Evolutionary conservation across 2,797 vertebrate genomes (phyloP).

Genomic region (Anomalospiza imberbis): DNA sequence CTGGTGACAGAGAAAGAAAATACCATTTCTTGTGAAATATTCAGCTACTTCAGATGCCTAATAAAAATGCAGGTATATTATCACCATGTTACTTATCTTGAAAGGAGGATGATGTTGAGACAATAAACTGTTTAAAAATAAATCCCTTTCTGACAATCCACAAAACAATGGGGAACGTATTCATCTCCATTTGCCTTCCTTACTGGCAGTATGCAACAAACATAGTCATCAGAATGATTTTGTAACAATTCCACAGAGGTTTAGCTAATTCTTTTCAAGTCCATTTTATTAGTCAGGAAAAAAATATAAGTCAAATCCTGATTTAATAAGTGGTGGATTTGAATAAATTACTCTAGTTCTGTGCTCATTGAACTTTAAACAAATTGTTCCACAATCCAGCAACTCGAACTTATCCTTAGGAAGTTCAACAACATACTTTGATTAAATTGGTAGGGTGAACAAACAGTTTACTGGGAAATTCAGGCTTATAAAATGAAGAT

Average conservation of each 20-base stretch:
- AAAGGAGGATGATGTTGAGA: slow-evolving; percentile 38
- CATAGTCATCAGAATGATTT: slow-evolving; percentile 56
- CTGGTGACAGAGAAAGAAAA: background rate
- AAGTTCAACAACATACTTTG: slow-evolving; percentile 39
- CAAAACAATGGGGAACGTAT: slow-evolving; percentile 35
- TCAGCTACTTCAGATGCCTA: background rate
- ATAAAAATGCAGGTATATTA: slow-evolving; percentile 50
- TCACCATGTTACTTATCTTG: slow-evolving; percentile 39
- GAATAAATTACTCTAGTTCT: slow-evolving; percentile 70
- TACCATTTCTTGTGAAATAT: background rate
- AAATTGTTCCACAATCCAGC: slow-evolving; percentile 57
- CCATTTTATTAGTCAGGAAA: slow-evolving; percentile 61
- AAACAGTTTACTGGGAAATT: slow-evolving; percentile 54
- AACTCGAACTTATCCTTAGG: slow-evolving; percentile 44
- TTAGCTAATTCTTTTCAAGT: slow-evolving; percentile 68
- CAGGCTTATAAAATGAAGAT: slow-evolving; percentile 13
- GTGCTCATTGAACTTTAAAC: slow-evolving; percentile 68
- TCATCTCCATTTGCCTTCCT: slow-evolving; percentile 20
- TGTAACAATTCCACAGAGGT: slow-evolving; percentile 56
- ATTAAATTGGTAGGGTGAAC: slow-evolving; percentile 23
- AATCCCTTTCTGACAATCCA: slow-evolving; percentile 47
- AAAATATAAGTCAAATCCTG: slow-evolving; percentile 60
- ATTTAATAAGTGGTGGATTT: slow-evolving; percentile 71
- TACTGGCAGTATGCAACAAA: slow-evolving; percentile 17
- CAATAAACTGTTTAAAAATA: slow-evolving; percentile 56